These are phyloP conservation scores for Odontothrips loti DNA, from an alignment of 2,888 invertebrate genomes.

Conservation along the genomic window DNA sequence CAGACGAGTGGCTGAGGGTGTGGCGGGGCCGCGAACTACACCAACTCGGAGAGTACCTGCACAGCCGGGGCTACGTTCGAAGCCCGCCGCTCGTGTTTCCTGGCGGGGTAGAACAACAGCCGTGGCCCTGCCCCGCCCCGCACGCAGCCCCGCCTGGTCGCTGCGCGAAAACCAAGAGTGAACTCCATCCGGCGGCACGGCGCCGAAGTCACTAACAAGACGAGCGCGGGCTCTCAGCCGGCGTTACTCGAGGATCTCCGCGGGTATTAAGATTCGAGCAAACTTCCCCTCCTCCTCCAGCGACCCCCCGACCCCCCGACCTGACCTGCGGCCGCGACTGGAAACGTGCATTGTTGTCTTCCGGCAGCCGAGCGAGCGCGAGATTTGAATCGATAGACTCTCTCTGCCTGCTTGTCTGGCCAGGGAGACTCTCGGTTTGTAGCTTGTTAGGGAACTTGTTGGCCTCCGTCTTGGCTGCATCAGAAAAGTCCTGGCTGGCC, in stretches of 20 bases:
- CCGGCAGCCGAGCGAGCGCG: not conserved
- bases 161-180: not conserved
- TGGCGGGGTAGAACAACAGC: no score
- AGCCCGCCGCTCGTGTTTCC: no score
- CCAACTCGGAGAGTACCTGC: no score
- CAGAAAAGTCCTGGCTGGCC: no score
- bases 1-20: no score
- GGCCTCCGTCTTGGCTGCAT: not conserved
- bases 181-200: not conserved
- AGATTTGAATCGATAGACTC: no score
- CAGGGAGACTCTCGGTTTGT: no score
- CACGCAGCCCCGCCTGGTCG: no score
- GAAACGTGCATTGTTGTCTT: not conserved
- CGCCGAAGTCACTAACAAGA: not conserved
- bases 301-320: not conserved
- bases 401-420: no score
- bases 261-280: not conserved
- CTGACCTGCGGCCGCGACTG: not conserved
- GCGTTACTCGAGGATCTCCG: not conserved
- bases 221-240: not conserved
- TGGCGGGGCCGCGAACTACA: no score
- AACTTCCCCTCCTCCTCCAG: not conserved
- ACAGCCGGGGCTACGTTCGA: no score
- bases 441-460: not conserved
- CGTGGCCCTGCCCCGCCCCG: no score